Base-by-base conservation (phyloP, 2,113 vertebrate genomes). In the Ciconia boyciana region DNA sequence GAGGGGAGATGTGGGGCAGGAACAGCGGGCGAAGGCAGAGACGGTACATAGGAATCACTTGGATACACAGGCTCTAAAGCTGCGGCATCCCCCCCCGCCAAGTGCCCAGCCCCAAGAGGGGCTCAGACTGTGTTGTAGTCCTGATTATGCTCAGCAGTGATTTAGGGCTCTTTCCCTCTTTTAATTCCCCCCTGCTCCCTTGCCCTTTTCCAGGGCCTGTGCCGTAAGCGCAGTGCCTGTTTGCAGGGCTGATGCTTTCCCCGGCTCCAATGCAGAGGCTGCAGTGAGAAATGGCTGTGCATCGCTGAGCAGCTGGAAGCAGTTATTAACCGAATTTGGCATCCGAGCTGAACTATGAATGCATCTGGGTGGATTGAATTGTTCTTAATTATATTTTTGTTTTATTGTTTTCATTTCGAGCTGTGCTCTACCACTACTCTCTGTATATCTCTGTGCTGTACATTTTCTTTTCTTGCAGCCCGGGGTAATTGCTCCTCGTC, bases 321-420 rank as follows among this genome's bases (percentile, higher is more conserved):
- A 55, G 58, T 94, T 93, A 89, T 89, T 80, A 80, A 68, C 81
- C 6, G 51, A 77, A 76, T 88, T 62, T 94, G 94, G 89, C 92
- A 92, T 17, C 82, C 0, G 0, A 57, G 91, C 65, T 68, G 83
- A 91, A n/a, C 90, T 77, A 34, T 11, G 64, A 77, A 85, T 52
- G 82, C 92, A 94, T 77, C 95, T 87, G 95, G 72, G 89, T 51
- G 69, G 79, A 79, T 90, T 49, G 79, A 90, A 96, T 92, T 87
- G 93, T 87, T 94, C 91, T 93, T 96, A 96, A 93, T 95, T 94
- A 89, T 90, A 72, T 93, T 95, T 96, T 96, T 93, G 94, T 41
- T 97, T 93, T 94, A 95, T 92, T 80, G 90, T 90, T 96, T 97
- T 97, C 93, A 93, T 95, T 96, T 95, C 0, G 55, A 88, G 83